Evolutionary conservation across 2,113 vertebrate genomes (phyloP).

Genomic region (Pteronura brasiliensis): DNA sequence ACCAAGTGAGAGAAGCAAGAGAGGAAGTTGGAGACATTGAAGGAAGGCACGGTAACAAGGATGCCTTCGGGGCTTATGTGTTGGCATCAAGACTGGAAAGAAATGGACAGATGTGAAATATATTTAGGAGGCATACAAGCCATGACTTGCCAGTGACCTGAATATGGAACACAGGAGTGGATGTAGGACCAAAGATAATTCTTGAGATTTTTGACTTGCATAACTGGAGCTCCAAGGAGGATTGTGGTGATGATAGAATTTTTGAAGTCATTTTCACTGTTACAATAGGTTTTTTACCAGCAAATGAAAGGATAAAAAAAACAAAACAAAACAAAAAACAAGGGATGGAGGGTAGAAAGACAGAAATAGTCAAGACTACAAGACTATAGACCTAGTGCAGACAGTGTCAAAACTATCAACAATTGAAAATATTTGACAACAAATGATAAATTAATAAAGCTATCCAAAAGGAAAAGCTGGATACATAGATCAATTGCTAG

Average conservation of each 20-base stretch:
- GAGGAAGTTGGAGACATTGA: no score
- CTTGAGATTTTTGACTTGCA: not conserved
- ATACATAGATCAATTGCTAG: not conserved
- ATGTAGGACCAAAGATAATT: not conserved
- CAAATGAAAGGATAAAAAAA: not conserved
- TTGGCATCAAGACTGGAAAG: not conserved
- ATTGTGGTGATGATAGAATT: not conserved
- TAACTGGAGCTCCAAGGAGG: not conserved
- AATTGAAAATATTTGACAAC: not conserved
- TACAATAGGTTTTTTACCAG: not conserved
- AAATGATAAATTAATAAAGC: not conserved
- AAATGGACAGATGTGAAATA: constrained; percentile 2
- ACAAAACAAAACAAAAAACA: not conserved
- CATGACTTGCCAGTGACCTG: not conserved
- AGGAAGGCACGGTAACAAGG: not conserved
- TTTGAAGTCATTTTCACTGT: not conserved
- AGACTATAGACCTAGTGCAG: not conserved
- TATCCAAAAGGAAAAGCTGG: not conserved
- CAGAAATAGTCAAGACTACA: not conserved
- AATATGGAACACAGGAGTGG: not conserved
- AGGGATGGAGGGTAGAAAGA: not conserved
- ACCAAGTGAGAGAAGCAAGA: not conserved
- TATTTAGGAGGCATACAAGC: not conserved
- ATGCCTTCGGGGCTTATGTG: not conserved
- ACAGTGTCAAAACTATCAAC: not conserved